Percentiles rank a stretch among this genome's conserved stretches.
These are phyloP conservation scores for Procambarus clarkii DNA, from an alignment of 1,140 invertebrate species.

Conservation along the genomic window DNA sequence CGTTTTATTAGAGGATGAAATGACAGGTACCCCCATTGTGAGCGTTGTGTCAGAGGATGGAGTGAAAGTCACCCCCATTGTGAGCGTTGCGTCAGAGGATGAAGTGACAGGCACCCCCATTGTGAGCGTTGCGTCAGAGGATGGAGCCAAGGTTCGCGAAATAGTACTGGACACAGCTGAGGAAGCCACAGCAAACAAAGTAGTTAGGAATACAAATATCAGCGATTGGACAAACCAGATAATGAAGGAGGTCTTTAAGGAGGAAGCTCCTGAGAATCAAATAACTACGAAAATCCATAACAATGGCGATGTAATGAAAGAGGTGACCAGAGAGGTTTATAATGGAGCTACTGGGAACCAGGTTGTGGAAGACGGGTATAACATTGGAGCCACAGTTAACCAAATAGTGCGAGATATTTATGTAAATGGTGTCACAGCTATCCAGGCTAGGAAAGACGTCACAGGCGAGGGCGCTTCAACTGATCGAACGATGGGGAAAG, in stretches of 20 bases:
- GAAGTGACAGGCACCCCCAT: no score
- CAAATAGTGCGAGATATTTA: not conserved
- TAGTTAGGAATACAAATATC: not conserved
- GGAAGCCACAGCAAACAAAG: not conserved
- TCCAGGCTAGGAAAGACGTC: not conserved
- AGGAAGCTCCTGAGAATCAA: not conserved
- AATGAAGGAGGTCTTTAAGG: not conserved
- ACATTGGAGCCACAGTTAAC: not conserved
- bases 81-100: no score
- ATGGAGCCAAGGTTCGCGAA: no score
- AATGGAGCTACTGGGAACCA: not conserved
- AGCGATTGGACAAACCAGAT: not conserved
- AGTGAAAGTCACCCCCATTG: no score
- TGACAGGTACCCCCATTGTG: no score
- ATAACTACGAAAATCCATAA: not conserved
- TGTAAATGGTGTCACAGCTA: not conserved
- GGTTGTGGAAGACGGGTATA: not conserved
- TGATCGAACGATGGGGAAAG: not conserved
- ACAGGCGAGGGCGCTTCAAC: not conserved
- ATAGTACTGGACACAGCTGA: not conserved
- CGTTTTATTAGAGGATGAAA: no score
- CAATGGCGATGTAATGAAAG: not conserved
- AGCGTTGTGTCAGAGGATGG: no score
- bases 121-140: no score
- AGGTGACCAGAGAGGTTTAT: no score